These are phyloP conservation scores for Tetranychus cinnabarinus DNA, from an alignment of 1,140 invertebrate genomes.

Conservation along the genomic window DNA sequence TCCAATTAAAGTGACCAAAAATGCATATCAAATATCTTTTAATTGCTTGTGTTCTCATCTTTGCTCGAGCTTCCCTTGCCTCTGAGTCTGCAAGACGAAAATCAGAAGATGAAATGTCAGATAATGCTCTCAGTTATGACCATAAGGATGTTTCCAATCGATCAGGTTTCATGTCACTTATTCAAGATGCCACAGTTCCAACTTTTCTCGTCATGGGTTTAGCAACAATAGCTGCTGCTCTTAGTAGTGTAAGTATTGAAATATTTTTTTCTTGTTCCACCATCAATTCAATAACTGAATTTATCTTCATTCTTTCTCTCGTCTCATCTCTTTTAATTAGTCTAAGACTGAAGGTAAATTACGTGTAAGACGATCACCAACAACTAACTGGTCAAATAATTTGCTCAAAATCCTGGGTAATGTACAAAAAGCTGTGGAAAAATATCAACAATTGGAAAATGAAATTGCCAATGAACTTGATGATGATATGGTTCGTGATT, in stretches of 20 bases:
- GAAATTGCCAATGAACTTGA: conserved; percentile 3
- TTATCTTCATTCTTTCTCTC: no score
- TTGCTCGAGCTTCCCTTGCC: no score
- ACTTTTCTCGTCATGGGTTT: not conserved
- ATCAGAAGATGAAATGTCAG: not conserved
- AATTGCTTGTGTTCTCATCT: no score
- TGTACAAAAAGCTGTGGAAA: conserved; percentile 5
- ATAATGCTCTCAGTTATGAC: not conserved
- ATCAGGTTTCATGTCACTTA: not conserved
- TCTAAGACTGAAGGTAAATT: not conserved
- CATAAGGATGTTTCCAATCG: not conserved
- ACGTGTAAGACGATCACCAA: not conserved
- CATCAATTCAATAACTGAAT: not conserved
- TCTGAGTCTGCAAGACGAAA: not conserved
- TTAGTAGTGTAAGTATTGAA: not conserved
- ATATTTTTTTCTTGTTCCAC: not conserved
- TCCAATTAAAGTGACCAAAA: no score
- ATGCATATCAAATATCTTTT: no score
- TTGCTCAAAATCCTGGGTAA: conserved; percentile 1
- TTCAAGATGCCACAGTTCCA: conserved; percentile 1
- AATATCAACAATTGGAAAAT: conserved; percentile 3
- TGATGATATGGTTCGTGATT: not conserved
- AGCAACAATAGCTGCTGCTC: not conserved
- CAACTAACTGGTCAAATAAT: not conserved
- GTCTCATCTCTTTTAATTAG: not conserved